These are phyloP conservation scores for Ia io DNA, from an alignment of 2,113 vertebrate genomes.

Conservation along the genomic window DNA sequence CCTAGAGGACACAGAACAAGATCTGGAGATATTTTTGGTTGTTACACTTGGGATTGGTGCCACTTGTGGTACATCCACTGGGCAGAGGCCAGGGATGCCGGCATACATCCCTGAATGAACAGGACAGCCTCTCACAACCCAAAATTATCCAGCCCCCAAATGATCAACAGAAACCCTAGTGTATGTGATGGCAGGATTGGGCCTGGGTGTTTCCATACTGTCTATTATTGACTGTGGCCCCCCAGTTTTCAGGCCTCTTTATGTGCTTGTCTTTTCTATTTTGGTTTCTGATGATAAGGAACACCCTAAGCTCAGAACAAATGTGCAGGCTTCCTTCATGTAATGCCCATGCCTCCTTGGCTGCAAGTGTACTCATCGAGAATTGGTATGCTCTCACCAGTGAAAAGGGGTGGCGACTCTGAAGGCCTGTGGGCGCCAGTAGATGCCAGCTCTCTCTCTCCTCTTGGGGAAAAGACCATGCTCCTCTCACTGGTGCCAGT, in stretches of 20 bases:
- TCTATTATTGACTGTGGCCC: background rate
- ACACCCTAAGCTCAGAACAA: background rate
- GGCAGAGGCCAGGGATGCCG: background rate
- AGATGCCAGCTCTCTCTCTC: too few relatives aligned
- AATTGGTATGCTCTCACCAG: background rate
- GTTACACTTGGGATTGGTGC: background rate
- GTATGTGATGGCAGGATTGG: too few relatives aligned
- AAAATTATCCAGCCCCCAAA: background rate
- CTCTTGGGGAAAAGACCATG: background rate
- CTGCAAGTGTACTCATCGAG: background rate
- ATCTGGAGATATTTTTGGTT: background rate
- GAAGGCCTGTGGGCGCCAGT: rapidly evolving
- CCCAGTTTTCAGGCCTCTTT: background rate
- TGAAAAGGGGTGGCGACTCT: too few relatives aligned
- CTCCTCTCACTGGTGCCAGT: background rate
- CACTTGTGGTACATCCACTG: background rate
- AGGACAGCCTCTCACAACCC: background rate
- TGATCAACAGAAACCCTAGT: background rate
- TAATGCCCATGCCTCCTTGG: rapidly evolving
- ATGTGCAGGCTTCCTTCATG: background rate
- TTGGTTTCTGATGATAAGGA: background rate
- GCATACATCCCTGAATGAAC: background rate
- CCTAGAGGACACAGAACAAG: background rate
- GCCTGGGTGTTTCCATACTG: background rate
- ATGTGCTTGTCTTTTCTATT: background rate